phyloP scores from a whole-genome alignment of 1,140 invertebrate species.

The Lasaia peninsularis region DNA sequence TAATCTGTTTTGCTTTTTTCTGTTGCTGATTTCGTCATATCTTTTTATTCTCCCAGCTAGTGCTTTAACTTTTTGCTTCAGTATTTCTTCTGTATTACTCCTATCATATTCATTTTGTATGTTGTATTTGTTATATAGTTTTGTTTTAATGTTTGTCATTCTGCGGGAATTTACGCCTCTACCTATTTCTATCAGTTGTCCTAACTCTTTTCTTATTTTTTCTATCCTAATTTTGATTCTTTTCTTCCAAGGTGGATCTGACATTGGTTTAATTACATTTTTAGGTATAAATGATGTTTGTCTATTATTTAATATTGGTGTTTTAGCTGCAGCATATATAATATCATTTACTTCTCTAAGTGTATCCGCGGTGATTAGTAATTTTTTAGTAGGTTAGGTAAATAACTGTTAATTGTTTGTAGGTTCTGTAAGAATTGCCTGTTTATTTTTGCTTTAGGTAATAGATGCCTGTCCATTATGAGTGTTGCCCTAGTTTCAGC shows the following conservation, averaged over 20 bases:
- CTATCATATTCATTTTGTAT: background rate
- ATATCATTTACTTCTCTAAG: constrained; percentile 23
- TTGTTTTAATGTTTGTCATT: constrained; percentile 21
- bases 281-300: constrained; percentile 16
- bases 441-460: constrained; percentile 22
- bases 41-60: background rate
- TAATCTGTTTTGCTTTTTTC: background rate
- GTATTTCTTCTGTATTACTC: background rate
- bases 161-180: constrained; percentile 18
- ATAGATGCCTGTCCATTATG: background rate
- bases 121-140: background rate
- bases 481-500: background rate
- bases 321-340: constrained; percentile 27
- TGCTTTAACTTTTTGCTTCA: background rate
- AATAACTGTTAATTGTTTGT: constrained; percentile 16
- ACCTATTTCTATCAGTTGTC: constrained; percentile 19
- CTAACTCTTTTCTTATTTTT: constrained; percentile 20
- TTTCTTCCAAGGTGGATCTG: constrained; percentile 15
- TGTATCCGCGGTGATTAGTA: background rate
- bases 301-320: constrained; percentile 19
- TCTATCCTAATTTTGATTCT: constrained; percentile 20
- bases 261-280: background rate
- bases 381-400: constrained; percentile 20
- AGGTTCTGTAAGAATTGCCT: background rate
- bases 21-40: background rate